Evolutionary conservation across 2,797 vertebrate species (phyloP).

Genomic region (Aphelocoma californica): DNA sequence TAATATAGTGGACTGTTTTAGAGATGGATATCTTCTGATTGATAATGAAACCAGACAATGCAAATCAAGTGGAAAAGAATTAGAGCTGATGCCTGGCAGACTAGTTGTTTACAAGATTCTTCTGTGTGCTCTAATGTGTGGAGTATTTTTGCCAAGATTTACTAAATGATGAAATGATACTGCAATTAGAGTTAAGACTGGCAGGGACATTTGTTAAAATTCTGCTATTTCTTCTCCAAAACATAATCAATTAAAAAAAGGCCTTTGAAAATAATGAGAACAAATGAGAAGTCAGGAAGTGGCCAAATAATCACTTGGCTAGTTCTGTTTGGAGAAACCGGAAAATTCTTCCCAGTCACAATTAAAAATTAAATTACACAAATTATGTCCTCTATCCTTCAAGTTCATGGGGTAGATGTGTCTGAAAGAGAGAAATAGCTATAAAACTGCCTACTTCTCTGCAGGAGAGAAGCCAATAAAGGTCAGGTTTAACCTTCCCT

Average conservation of each 20-base stretch:
- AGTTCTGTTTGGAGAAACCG: not conserved
- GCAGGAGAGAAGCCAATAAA: not conserved
- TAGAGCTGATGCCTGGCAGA: constrained; percentile 30
- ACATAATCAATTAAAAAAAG: not conserved
- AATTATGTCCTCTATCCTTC: not conserved
- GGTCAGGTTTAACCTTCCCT: not conserved
- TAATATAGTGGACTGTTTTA: not conserved
- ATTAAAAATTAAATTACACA: constrained; percentile 32
- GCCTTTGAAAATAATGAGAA: constrained; percentile 37
- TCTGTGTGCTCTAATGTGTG: not conserved
- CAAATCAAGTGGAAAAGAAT: constrained; percentile 53
- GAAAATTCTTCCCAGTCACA: not conserved
- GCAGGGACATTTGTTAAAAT: constrained; percentile 8
- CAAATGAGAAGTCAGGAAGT: constrained; percentile 34
- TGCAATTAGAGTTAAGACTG: constrained; percentile 28
- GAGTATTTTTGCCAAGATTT: constrained; percentile 40
- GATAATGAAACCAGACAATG: constrained; percentile 47
- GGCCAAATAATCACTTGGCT: constrained; percentile 25
- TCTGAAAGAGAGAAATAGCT: not conserved
- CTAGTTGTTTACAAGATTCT: constrained; percentile 30
- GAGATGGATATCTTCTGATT: not conserved
- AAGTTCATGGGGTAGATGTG: not conserved
- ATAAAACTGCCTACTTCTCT: not conserved
- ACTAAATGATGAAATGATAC: constrained; percentile 44
- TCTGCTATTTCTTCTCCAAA: constrained; percentile 44